Base-by-base conservation (phyloP, 1,140 invertebrate species). In the Coelopa frigida region DNA sequence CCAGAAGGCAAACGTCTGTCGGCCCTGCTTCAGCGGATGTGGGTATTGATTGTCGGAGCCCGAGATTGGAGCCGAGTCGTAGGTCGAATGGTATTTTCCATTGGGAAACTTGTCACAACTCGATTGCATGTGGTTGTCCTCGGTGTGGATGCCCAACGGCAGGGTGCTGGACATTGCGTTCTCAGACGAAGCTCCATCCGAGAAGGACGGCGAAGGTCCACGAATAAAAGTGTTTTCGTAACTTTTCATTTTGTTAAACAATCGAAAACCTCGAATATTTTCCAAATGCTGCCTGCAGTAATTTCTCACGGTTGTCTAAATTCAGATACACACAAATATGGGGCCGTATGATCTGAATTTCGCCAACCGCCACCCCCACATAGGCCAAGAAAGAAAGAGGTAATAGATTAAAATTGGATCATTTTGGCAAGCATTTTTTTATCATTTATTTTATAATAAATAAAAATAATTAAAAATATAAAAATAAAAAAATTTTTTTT, bases 1-100 rank as follows among this genome's bases (percentile, higher is more conserved):
- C 81, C 87, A 90, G 58, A 91, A 87, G 29, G 77, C 77, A 62
- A 84, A 80, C 10, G 79, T 58, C n/a, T 68, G 68, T 2, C 62
- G 52, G 17, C 50, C 53, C 32, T 59, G 52, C 3, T 50, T 52
- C 0, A 50, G 46, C 4, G 58, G 52, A 36, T 60, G 7, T 40
- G 20, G 20, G 12, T 35, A 14, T n/a, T n/a, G 21, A 3, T 15
- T 23, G 23, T 37, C 12, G 15, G 6, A 15, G 4, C 17, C 14
- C 27, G 12, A 15, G 24, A 38, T 38, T 39, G 31, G 22, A 17
- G 21, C 14, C 17, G 3, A n/a, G 15, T 21, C 24, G 26, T 15
- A 46, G 0, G 33, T 26, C 38, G 49, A 50, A 37, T 64, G 50
- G 15, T 57, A 51, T 33, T 59, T 63, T 21, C 61, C 54, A 12